Base-by-base conservation (phyloP, 2,888 invertebrate species). In the Chouioia cunea region DNA sequence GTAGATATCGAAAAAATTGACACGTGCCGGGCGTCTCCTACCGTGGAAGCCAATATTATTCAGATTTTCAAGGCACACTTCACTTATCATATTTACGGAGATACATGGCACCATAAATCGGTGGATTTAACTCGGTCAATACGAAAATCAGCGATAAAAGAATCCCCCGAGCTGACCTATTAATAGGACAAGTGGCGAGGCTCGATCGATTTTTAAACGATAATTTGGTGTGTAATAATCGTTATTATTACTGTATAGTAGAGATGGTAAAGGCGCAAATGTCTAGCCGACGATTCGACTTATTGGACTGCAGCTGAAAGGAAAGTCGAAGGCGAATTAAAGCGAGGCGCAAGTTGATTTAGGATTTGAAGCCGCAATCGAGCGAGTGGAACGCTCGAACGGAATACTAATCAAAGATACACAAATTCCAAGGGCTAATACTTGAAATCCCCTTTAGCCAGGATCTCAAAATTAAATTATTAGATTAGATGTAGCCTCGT, bases 351-450 rank as follows among this genome's bases (percentile, higher is more conserved):
- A 68, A 79, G 82, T 83, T 83, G 82, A 81, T 83, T 84, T 82
- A 81, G 83, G 82, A 84, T 84, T 82, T 82, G 81, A 77, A 81
- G 81, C 80, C 79, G 81, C 82, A 81, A 84, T 84, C 81, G 81
- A 79, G 79, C 79, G 78, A 79, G 69, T 74, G 80, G 77, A 77
- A 77, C 77, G 76, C 79, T 75, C 79, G 81, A 82, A 83, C 81
- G 80, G 85, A 85, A 85, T 85, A 85, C 85, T 84, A 85, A 85
- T 85, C 84, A 85, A 85, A 85, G 84, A 84, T 83, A 83, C 82
- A 84, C 85, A 85, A 84, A 84, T 85, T 83, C 83, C 82, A 79
- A 74, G 83, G n/a, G 80, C 83, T 85, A 84, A 85, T 85, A 85
- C 85, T 85, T 84, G 82, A 83, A 84, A 85, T 84, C 84, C 84